Percentiles rank a stretch among this genome's conserved stretches.
These are phyloP conservation scores for Holcopasites calliopsidis DNA, from an alignment of 1,140 invertebrate genomes.

Conservation along the genomic window DNA sequence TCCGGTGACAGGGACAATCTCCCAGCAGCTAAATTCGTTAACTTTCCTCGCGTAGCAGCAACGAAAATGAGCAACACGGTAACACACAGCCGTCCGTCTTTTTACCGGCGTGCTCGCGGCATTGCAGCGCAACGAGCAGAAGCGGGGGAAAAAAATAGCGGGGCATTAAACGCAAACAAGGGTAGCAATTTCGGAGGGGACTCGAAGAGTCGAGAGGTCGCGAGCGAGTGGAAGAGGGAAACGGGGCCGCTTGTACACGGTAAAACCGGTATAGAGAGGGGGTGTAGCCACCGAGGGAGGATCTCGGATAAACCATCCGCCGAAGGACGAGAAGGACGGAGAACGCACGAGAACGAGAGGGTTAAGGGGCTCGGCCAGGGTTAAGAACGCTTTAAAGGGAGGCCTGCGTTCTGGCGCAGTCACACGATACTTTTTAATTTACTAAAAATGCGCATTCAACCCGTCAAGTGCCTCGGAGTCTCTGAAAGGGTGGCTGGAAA, in stretches of 20 bases:
- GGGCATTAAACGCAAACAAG: constrained; percentile 76
- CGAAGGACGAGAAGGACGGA: constrained; percentile 46
- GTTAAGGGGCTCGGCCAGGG: constrained; percentile 64
- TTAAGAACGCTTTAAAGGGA: constrained; percentile 76
- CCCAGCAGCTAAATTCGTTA: constrained; percentile 39
- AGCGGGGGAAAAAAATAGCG: constrained; percentile 66
- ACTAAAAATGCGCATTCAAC: constrained; percentile 79
- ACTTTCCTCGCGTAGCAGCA: constrained; percentile 28
- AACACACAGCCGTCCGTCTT: constrained; percentile 41
- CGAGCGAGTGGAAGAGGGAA: constrained; percentile 61
- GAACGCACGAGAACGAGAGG: constrained; percentile 60
- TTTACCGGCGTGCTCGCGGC: constrained; percentile 28
- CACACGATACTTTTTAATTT: constrained; percentile 80
- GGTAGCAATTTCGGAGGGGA: constrained; percentile 75
- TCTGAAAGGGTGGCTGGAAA: constrained; percentile 43
- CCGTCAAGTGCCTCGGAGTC: constrained; percentile 65
- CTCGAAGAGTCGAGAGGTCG: constrained; percentile 71
- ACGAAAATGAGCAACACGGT: constrained; percentile 46
- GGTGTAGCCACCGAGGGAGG: constrained; percentile 46
- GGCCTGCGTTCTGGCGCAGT: constrained; percentile 72
- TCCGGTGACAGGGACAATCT: constrained; percentile 16
- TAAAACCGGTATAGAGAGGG: constrained; percentile 49
- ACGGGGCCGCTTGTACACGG: constrained; percentile 57
- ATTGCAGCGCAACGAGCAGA: constrained; percentile 17
- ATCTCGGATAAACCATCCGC: constrained; percentile 25